Evolutionary conservation across 2,888 invertebrate genomes (phyloP).

Genomic region (Endomychus coccineus): DNA sequence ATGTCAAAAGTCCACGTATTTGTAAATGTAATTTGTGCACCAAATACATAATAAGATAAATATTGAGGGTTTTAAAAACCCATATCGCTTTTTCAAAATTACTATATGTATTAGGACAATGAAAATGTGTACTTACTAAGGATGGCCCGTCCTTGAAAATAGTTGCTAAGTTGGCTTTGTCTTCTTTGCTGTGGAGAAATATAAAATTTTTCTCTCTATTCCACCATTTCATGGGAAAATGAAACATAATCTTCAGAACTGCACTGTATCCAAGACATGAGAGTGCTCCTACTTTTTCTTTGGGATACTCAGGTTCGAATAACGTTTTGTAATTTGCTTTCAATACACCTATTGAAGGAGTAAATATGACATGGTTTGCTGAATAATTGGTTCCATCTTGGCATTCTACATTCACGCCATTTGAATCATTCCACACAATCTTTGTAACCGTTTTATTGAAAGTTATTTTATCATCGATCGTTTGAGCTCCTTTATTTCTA

Average conservation of each 20-base stretch:
- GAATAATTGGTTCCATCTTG: slow-evolving; percentile 45
- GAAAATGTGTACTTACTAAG: too few relatives aligned
- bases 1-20: too few relatives aligned
- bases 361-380: slow-evolving; percentile 48
- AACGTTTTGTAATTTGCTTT: slow-evolving; percentile 47
- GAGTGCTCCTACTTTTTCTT: slow-evolving; percentile 44
- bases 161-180: too few relatives aligned
- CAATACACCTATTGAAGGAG: slow-evolving; percentile 51
- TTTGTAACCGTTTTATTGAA: slow-evolving; percentile 25
- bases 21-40: too few relatives aligned
- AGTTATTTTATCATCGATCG: slow-evolving; percentile 28
- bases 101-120: too few relatives aligned
- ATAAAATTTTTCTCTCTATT: background rate
- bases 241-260: slow-evolving; percentile 56
- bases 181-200: too few relatives aligned
- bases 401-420: slow-evolving; percentile 34
- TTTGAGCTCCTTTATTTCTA: slow-evolving; percentile 23
- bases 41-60: too few relatives aligned
- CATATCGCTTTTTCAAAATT: too few relatives aligned
- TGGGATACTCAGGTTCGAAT: slow-evolving; percentile 48
- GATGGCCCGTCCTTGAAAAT: too few relatives aligned
- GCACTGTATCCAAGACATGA: slow-evolving; percentile 52
- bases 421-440: slow-evolving; percentile 19
- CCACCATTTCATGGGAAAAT: slow-evolving; percentile 32
- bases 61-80: too few relatives aligned